Conservation (phyloP, 2,113 vertebrate genomes). For the Oreochromis tanganicae region DNA sequence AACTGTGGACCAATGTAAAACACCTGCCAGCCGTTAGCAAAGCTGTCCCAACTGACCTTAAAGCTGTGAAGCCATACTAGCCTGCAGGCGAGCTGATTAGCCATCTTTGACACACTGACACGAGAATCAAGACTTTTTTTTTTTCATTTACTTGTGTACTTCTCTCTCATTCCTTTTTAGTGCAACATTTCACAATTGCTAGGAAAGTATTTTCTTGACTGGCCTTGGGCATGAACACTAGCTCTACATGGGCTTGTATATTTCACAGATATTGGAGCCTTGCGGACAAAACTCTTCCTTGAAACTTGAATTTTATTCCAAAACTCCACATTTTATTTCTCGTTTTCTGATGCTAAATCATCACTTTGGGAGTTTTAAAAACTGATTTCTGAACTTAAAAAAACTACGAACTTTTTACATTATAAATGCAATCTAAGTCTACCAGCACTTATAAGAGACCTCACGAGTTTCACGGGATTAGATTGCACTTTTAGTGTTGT, state of each 20-base stretch:
- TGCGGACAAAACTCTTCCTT: background rate
- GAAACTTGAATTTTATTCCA: background rate
- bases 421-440: background rate
- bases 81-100: conserved; percentile 3
- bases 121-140: background rate
- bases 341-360: background rate
- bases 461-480: background rate
- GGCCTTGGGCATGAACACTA: background rate
- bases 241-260: background rate
- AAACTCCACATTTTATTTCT: background rate
- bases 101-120: background rate
- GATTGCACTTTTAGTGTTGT: background rate
- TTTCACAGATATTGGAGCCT: background rate
- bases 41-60: conserved; percentile 4
- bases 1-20: conserved; percentile 23
- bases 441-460: background rate
- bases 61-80: conserved; percentile 30
- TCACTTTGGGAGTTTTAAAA: background rate
- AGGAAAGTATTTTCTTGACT: background rate
- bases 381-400: background rate
- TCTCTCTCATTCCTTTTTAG: background rate
- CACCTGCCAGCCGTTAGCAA: background rate
- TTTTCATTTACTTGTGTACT: background rate
- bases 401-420: background rate
- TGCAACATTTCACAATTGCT: background rate